Evolutionary conservation across 2,113 vertebrate genomes (phyloP).

Genomic region (Aphelocoma coerulescens): DNA sequence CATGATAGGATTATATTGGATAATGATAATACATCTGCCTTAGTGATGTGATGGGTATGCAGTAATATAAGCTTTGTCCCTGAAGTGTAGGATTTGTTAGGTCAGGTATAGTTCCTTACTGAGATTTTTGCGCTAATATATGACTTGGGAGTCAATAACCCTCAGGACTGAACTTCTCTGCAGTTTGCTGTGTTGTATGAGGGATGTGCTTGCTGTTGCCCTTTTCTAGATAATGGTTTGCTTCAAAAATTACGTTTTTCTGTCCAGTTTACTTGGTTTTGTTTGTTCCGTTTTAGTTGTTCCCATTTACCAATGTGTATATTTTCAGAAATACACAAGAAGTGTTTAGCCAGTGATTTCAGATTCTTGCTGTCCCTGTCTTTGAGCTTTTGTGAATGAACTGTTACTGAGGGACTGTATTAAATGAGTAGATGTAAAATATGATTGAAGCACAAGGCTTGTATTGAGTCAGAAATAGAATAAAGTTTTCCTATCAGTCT

Average conservation of each 20-base stretch:
- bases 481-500: background rate
- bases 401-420: background rate
- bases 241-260: background rate
- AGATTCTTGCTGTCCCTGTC: background rate
- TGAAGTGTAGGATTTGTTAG: background rate
- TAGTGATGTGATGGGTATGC: background rate
- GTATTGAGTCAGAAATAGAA: background rate
- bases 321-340: background rate
- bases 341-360: background rate
- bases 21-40: background rate
- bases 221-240: background rate
- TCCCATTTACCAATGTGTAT: background rate
- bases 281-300: background rate
- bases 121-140: background rate
- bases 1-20: background rate
- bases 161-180: background rate
- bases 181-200: accelerated
- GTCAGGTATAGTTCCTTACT: background rate
- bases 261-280: background rate
- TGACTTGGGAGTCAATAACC: background rate
- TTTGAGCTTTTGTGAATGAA: background rate
- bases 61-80: background rate
- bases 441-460: background rate
- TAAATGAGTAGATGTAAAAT: background rate
- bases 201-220: background rate